Conservation (phyloP, 2,797 vertebrate species). For the Dendrocincla fuliginosa region DNA sequence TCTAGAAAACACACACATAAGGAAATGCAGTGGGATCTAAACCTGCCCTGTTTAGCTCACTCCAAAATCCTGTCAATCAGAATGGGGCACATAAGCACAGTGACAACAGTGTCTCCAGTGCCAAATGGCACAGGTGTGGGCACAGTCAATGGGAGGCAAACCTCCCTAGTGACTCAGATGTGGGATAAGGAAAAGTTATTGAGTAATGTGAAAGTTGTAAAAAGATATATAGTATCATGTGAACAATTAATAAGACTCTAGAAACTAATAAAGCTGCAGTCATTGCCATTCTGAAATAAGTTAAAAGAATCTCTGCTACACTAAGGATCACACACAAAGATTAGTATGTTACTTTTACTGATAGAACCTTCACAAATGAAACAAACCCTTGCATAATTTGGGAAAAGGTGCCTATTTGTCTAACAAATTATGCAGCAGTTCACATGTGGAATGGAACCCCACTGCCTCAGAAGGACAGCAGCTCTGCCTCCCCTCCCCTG, state of each 20-base stretch:
- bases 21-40: background rate
- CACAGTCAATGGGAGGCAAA: background rate
- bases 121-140: background rate
- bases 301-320: background rate
- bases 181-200: background rate
- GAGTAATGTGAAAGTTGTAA: background rate
- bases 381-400: background rate
- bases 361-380: background rate
- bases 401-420: background rate
- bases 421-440: background rate
- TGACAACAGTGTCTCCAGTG: fast-evolving
- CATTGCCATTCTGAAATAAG: background rate
- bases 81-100: background rate
- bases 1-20: background rate
- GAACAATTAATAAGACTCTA: background rate
- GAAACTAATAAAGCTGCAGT: background rate
- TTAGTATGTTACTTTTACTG: background rate
- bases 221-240: background rate
- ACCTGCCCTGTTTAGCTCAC: background rate
- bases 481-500: background rate
- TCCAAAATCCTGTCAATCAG: background rate
- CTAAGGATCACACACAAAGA: background rate
- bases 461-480: background rate
- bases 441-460: background rate
- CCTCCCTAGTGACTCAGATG: background rate